Evolutionary conservation across 1,140 invertebrate genomes (phyloP).

Genomic region (Arion vulgaris): DNA sequence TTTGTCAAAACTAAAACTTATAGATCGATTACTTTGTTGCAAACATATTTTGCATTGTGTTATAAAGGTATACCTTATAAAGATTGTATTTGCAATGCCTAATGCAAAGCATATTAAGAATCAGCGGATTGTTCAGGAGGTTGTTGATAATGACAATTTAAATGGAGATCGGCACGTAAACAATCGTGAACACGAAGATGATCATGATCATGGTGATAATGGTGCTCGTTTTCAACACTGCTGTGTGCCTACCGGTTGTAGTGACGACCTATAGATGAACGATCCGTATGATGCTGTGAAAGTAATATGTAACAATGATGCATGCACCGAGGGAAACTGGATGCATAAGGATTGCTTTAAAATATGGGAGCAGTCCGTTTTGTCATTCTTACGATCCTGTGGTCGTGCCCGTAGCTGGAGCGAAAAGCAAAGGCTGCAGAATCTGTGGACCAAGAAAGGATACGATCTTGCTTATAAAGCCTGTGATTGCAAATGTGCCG

Average conservation of each 20-base stretch:
- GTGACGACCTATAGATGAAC: slow-evolving; percentile 79
- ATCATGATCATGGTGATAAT: slow-evolving; percentile 44
- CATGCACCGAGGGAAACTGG: slow-evolving; percentile 87
- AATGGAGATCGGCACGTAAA: background rate
- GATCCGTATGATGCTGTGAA: slow-evolving; percentile 84
- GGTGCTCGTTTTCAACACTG: slow-evolving; percentile 50
- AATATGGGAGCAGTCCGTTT: slow-evolving; percentile 89
- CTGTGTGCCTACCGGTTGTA: slow-evolving; percentile 61
- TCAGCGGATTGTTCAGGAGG: slow-evolving; percentile 55
- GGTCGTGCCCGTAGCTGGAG: slow-evolving; percentile 93
- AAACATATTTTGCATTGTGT: background rate
- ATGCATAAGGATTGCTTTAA: slow-evolving; percentile 98
- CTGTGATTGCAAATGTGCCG: slow-evolving; percentile 84
- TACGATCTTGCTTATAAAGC: slow-evolving; percentile 93
- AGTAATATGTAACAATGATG: slow-evolving; percentile 96
- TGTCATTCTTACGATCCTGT: slow-evolving; percentile 90
- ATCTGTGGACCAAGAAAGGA: slow-evolving; percentile 97
- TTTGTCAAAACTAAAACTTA: background rate
- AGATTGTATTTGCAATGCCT: slow-evolving; percentile 53
- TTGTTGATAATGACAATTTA: slow-evolving; percentile 59
- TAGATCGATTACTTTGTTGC: background rate
- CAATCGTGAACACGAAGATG: slow-evolving; percentile 16
- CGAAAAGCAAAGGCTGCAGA: slow-evolving; percentile 92
- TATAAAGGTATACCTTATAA: too few species aligned
- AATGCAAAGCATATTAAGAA: slow-evolving; percentile 59